Conservation (phyloP, 2,797 vertebrate genomes). For the Malacoctenus gilli region DNA sequence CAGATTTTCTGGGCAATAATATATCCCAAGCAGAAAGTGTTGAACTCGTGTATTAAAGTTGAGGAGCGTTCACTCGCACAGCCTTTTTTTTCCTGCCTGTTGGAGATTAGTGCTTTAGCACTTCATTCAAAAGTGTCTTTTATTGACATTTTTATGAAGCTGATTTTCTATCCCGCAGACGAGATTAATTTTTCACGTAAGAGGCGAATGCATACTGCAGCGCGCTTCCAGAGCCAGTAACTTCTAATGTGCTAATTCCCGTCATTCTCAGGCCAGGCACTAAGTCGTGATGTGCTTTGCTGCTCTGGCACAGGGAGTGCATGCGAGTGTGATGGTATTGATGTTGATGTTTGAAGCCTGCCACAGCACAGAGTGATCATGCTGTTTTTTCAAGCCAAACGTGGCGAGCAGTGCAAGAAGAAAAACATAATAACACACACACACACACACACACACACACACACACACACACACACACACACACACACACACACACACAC, state of each 20-base stretch:
- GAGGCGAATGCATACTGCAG: constrained; percentile 10
- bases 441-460: neutral
- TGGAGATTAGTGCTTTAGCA: constrained; percentile 13
- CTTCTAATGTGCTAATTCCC: constrained; percentile 59
- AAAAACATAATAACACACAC: neutral
- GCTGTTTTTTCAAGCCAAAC: neutral
- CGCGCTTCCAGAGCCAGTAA: constrained; percentile 29
- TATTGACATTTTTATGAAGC: constrained; percentile 23
- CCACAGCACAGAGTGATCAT: constrained; percentile 1
- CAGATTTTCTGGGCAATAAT: too few species aligned
- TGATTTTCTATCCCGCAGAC: constrained; percentile 34
- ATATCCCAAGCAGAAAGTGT: too few species aligned
- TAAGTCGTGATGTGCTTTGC: constrained; percentile 21
- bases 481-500: constrained; percentile 3
- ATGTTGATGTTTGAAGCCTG: constrained; percentile 25
- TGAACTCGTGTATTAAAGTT: too few species aligned
- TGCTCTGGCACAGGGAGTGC: constrained; percentile 14
- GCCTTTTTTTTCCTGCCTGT: constrained; percentile 8
- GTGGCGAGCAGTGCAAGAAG: constrained; percentile 3
- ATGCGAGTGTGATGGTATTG: constrained; percentile 19
- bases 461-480: too few species aligned
- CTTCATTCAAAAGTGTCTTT: constrained; percentile 42
- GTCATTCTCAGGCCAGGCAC: constrained; percentile 25
- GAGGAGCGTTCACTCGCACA: constrained; percentile 18
- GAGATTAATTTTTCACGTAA: constrained; percentile 38